Percentiles rank a stretch among this genome's conserved stretches.
Conservation (phyloP, 2,888 invertebrate species). For the Epirrhoe alternata region DNA sequence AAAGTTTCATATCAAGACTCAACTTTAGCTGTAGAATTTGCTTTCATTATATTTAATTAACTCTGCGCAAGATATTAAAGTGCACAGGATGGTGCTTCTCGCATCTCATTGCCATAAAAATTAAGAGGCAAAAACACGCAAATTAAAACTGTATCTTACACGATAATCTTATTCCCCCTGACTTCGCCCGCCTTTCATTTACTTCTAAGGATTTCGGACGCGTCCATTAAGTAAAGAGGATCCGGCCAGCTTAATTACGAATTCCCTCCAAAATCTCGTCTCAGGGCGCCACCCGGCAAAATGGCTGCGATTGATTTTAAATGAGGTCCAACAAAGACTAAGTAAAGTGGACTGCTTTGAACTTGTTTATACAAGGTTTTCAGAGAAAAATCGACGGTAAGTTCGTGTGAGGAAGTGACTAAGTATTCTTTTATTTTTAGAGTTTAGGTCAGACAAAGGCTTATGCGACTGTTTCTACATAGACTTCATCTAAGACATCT, state of each 20-base stretch:
- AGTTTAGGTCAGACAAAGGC: background rate
- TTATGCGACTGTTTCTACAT: background rate
- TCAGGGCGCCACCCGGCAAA: conserved; percentile 61
- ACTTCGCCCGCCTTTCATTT: conserved; percentile 63
- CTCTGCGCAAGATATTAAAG: conserved; percentile 29
- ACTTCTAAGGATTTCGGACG: conserved; percentile 72
- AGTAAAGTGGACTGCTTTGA: conserved; percentile 61
- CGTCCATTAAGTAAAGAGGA: conserved; percentile 81
- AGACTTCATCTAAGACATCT: too few species aligned
- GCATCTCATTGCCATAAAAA: conserved; percentile 46
- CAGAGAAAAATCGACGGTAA: conserved; percentile 51
- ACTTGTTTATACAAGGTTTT: conserved; percentile 66
- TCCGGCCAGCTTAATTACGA: conserved; percentile 80
- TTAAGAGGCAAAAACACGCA: conserved; percentile 47
- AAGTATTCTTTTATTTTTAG: background rate
- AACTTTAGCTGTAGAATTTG: background rate
- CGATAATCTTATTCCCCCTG: conserved; percentile 68
- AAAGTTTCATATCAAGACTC: background rate
- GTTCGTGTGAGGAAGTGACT: background rate
- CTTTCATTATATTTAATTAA: conserved; percentile 16
- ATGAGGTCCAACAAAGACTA: conserved; percentile 75
- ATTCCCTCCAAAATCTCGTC: conserved; percentile 81
- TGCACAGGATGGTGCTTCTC: conserved; percentile 30
- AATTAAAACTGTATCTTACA: conserved; percentile 62
- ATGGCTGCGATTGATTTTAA: conserved; percentile 82